These are phyloP conservation scores for Adelphocoris suturalis DNA, from an alignment of 2,888 invertebrate species.

Conservation along the genomic window DNA sequence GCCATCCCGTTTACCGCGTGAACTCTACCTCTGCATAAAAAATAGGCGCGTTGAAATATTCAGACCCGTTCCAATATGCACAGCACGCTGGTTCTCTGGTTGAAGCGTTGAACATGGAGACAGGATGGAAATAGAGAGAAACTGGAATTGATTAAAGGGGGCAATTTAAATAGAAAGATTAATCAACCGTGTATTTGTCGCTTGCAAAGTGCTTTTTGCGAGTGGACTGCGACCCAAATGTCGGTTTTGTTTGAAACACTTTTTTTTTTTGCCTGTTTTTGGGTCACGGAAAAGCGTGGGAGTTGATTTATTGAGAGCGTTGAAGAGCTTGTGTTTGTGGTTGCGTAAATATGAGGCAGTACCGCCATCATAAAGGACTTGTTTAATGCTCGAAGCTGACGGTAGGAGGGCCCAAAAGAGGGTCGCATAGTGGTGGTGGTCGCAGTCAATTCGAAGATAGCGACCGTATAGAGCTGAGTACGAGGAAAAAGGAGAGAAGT, in stretches of 20 bases:
- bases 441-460: slow-evolving; percentile 6
- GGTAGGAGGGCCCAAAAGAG: neutral
- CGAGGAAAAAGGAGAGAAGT: neutral
- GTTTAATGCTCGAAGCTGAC: neutral
- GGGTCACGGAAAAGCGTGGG: neutral
- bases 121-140: neutral
- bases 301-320: neutral
- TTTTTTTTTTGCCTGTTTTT: neutral
- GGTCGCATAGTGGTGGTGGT: neutral
- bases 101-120: slow-evolving; percentile 1
- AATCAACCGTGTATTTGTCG: slow-evolving; percentile 12
- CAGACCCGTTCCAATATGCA: neutral
- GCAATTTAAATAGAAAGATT: slow-evolving; percentile 8
- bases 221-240: neutral
- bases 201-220: neutral
- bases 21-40: slow-evolving; percentile 8
- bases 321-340: neutral
- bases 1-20: neutral
- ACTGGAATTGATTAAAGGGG: neutral
- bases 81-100: neutral
- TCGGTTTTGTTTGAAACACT: neutral
- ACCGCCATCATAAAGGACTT: neutral
- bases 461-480: slow-evolving; percentile 30
- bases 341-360: slow-evolving; percentile 1
- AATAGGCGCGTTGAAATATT: neutral